Percentiles rank a stretch among this genome's conserved stretches.
Evolutionary conservation across 2,797 vertebrate genomes (phyloP).

Genomic region (Sebastes flavidus): DNA sequence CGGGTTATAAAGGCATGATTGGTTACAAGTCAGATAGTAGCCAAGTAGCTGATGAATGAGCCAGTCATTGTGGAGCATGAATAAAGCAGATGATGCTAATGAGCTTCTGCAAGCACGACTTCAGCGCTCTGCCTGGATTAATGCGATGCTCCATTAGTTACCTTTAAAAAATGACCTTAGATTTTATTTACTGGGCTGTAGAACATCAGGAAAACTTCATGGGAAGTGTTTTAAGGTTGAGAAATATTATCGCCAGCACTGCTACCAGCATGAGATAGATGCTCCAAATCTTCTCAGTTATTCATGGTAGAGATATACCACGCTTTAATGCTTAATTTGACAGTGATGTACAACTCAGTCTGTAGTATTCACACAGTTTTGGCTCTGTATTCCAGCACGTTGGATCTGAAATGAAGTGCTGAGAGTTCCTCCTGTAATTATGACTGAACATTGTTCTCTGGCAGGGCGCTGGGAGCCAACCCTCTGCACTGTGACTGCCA

Average conservation of each 20-base stretch:
- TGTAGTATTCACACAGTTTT: neutral
- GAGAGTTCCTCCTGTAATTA: neutral
- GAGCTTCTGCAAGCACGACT: neutral
- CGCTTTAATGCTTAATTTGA: neutral
- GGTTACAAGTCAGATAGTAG: neutral
- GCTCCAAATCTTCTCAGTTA: neutral
- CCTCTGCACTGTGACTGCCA: constrained; percentile 97
- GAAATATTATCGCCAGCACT: neutral
- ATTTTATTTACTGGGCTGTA: neutral
- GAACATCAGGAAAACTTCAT: neutral
- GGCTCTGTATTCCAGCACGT: neutral
- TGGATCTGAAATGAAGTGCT: neutral
- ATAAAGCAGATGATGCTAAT: neutral
- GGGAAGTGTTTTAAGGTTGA: neutral
- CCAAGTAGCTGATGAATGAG: constrained; percentile 1
- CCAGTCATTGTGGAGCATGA: neutral
- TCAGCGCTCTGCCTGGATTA: neutral
- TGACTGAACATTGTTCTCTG: constrained; percentile 6
- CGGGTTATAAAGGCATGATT: neutral
- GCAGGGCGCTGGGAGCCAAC: constrained; percentile 96
- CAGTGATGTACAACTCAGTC: neutral
- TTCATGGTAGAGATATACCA: neutral
- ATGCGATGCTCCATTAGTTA: neutral
- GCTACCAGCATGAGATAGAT: neutral
- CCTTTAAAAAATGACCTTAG: neutral